Conservation (phyloP, 23 tunicate species). For the Halocynthia roretzi region DNA sequence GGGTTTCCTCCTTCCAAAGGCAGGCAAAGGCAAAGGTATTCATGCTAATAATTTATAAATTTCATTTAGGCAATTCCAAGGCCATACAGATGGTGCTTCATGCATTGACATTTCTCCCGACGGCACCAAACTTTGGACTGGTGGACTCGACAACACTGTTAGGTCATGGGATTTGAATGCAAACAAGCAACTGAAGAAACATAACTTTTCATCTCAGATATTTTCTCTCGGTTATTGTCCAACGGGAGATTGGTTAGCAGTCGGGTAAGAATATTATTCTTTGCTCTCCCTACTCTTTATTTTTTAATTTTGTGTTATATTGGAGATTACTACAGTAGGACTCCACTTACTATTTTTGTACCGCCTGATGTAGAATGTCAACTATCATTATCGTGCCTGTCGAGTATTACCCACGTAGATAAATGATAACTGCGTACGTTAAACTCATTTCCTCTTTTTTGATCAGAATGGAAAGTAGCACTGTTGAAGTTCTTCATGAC, state of each 20-base stretch:
- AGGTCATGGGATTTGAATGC: conserved; percentile 74
- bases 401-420: neutral
- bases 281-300: neutral
- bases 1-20: too few species aligned
- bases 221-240: conserved; percentile 90
- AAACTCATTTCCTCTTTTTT: neutral
- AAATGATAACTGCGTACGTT: too few species aligned
- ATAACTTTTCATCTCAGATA: conserved; percentile 76
- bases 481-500: conserved; percentile 84
- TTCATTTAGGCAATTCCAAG: conserved; percentile 66
- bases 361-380: neutral
- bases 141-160: conserved; percentile 95
- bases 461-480: conserved; percentile 83
- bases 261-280: conserved; percentile 54
- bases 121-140: conserved; percentile 90
- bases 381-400: neutral
- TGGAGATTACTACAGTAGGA: too few species aligned
- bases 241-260: conserved; percentile 88
- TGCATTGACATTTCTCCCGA: conserved; percentile 95
- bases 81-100: conserved; percentile 93
- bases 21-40: too few species aligned
- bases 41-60: too few species aligned
- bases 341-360: too few species aligned
- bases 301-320: neutral
- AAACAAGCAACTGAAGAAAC: conserved; percentile 63